Base-by-base conservation (phyloP, 1,140 invertebrate species). In the Pseudomyrmex cubaensis region DNA sequence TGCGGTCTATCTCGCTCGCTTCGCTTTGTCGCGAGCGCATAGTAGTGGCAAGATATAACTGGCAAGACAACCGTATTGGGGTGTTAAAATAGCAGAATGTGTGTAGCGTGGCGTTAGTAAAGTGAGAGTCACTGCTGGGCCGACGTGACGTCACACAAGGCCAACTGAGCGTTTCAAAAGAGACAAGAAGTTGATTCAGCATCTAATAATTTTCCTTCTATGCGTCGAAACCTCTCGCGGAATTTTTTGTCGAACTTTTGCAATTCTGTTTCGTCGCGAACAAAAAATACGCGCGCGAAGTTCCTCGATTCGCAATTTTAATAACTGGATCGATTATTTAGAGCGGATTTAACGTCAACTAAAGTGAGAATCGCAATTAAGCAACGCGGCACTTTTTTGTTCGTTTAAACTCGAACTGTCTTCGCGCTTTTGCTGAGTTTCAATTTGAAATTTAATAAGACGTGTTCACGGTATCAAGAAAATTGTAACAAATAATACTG, bases 61-160 rank as follows among this genome's bases (percentile, higher is more conserved):
- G 72, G 72, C 56, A 70, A 74, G 70, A 78, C 77, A 54, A 56
- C 83, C 56, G 54, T 67, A 75, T 74, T 48, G 72, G 56, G 35
- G 4, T 62, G 62, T 82, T 87, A 78, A 84, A 62, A 74, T 82
- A 61, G 69, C 61, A 56, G 67, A 54, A 35, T 35, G 35, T 35
- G 35, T 35, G 35, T 7, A 35, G 35, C 35, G 17, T 63, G 22
- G 57, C 44, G 56, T 86, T 66, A 73, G 46, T 48, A 56, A 84
- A 88, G 82, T 86, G 85, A 87, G 86, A 88, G 86, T 85, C 85
- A 85, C 76, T 88, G 85, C 69, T 85, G 61, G 72, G 56, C 66
- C 63, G 75, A 62, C 52, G 85, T 84, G 86, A 86, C 86, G 86
- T 87, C 86, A 84, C n/a, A 54, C 87, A 88, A 87, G 87, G 87